Evolutionary conservation across 2,888 invertebrate genomes (phyloP), one percentile per base, ranked within the genome.

Genomic region (Brassicogethes aeneus): DNA sequence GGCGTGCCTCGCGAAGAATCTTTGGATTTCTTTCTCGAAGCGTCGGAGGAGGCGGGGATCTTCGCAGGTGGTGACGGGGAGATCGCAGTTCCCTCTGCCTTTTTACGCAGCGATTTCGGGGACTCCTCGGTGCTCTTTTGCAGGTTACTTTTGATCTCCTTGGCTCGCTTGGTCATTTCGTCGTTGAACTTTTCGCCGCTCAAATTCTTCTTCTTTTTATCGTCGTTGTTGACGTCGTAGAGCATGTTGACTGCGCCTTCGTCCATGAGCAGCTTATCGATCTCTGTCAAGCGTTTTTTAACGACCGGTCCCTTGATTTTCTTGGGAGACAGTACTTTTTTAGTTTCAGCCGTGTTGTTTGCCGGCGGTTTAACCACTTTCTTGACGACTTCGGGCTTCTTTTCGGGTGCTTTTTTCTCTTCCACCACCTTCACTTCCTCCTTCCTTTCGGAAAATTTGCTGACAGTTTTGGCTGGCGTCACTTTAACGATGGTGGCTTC

Each of bases 241-340:
- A 90, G 71, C 79, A 90, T 83, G 65, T 89, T 89, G 2, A 86
- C 82, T 2, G 89, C 88, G 1, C 90, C 89, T 61, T 90, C 90
- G 61, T 90, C 90, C 69, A 84, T 85, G 44, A 90, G 68, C 37
- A 90, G 64, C 44, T 73, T 79, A 56, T 88, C 87, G 39, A 90
- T 74, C 69, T 90, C 90, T 14, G 79, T 74, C 41, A 77, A 41
- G n/a, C 58, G 47, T 45, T 57, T 61, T 37, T 30, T 42, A 17
- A 41, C 46, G 34, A 43, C 50, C 40, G 33, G 30, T 2, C 41
- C 23, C 37, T 41, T 43, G 17, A 41, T 36, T 34, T 56, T 58
- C 36, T 53, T 54, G n/a, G 45, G 34, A 32, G 46, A 46, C 2
- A 36, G 17, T n/a, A 42, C 38, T 13, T 43, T 44, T 35, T 32